Base-by-base conservation (phyloP, 53 echinoderm and acorn worm genomes). In the Echinometra lucunter region DNA sequence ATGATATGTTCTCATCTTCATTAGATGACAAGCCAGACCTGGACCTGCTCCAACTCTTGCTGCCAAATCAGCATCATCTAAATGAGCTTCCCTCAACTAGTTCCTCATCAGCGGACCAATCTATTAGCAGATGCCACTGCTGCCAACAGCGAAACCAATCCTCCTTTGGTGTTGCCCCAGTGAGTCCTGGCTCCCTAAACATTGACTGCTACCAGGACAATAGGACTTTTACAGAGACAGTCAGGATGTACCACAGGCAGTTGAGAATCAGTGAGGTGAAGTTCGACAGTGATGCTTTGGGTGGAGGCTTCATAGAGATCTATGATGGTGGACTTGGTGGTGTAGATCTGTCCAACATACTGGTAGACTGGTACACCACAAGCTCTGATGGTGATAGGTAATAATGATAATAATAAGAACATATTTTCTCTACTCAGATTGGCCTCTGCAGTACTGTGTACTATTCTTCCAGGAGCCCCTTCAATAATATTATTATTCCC, bases 191-290 rank as follows among this genome's bases (percentile, higher is more conserved):
- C n/a, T 66, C 75, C 2, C 66, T 99, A 49, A 99, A 97, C 44
- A 44, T 63, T 17, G 94, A 96, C 87, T 99, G 99, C 94, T 74
- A 30, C 42, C 92, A 85, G 93, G 96, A 96, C 74, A 81, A 92
- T 85, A 89, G 90, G 37, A 97, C 97, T 13, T 92, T 97, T 58
- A 95, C 97, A 37, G 99, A 99, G 89, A 98, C 97, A 27, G 57
- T 97, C 38, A 83, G 75, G 10, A 91, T 95, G 53, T 97, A 97
- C 70, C 95, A 96, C 19, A 44, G 83, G 66, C 93, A 94, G 88
- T 34, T 99, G 35, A 94, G 99, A 37, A 97, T 99, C 70, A 98
- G 96, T 94, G 99, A 99, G 88, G 88, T 97, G 15, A 95, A 97
- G 91, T 82, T 95, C 21, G 94, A 94, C 27, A 88, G 60, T 28